phyloP scores from a whole-genome alignment of 30 jellyfish, hydroid and myxozoan species.

The Pseudorhiza aurosa region DNA sequence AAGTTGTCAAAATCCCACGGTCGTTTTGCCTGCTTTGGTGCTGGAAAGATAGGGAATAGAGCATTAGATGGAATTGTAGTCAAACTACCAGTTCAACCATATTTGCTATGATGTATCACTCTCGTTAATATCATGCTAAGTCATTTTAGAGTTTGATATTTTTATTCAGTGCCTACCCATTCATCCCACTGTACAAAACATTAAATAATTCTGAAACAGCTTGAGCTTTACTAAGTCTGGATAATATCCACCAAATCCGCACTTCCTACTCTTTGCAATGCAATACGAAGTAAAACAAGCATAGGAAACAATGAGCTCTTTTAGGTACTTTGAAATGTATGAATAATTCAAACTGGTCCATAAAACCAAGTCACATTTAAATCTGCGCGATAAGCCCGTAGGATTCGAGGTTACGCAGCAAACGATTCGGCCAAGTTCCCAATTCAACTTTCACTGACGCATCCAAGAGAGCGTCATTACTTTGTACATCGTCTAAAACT shows the following conservation, averaged over 20 bases:
- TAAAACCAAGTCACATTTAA: not conserved
- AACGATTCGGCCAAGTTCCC: too few species aligned
- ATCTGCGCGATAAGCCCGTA: not conserved
- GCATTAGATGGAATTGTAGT: too few species aligned
- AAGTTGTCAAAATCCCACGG: too few species aligned
- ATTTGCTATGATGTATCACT: too few species aligned
- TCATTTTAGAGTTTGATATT: not conserved
- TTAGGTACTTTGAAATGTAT: not conserved
- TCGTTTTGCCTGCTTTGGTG: too few species aligned
- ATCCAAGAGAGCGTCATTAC: too few species aligned
- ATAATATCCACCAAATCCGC: slow-evolving; percentile 50
- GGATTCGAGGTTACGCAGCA: not conserved
- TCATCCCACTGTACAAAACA: not conserved
- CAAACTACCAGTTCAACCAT: too few species aligned
- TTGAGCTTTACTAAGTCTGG: slow-evolving; percentile 44
- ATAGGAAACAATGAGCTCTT: slow-evolving; percentile 15
- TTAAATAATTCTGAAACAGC: slow-evolving; percentile 5
- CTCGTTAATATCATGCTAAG: not conserved
- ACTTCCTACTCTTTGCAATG: slow-evolving; percentile 39
- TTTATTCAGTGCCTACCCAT: not conserved
- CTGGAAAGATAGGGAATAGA: too few species aligned
- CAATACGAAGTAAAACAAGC: slow-evolving; percentile 47
- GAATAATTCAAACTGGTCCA: not conserved
- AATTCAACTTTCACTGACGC: too few species aligned
- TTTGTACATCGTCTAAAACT: not conserved